A percentile compares a stretch with the other conserved stretches of the same genome.
Conservation (phyloP, 2,113 vertebrate genomes). For the Neolamprologus longior region DNA sequence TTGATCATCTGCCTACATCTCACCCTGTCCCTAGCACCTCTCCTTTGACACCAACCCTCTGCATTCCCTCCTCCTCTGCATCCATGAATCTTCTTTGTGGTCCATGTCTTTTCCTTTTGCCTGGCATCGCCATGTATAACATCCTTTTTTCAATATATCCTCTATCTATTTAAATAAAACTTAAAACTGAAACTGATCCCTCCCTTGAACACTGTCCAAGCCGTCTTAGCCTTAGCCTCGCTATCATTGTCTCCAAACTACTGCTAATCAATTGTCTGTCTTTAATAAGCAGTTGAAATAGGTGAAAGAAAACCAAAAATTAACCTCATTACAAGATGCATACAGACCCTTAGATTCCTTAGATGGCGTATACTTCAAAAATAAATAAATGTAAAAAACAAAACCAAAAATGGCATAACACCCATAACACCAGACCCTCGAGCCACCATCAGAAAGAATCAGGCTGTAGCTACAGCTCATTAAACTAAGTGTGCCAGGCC, state of each 20-base stretch:
- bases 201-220: not conserved
- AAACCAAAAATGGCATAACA: slow-evolving; percentile 1
- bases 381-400: not conserved
- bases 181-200: not conserved
- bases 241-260: not conserved
- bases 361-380: not conserved
- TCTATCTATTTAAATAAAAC: not conserved
- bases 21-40: not conserved
- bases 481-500: slow-evolving; percentile 38
- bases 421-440: slow-evolving; percentile 11
- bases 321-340: slow-evolving; percentile 4
- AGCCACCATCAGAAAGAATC: slow-evolving; percentile 41
- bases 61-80: not conserved
- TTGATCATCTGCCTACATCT: not conserved
- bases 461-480: slow-evolving; percentile 51
- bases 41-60: not conserved
- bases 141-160: not conserved
- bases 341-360: not conserved
- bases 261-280: not conserved
- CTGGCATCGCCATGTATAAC: not conserved
- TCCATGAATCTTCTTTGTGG: not conserved
- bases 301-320: slow-evolving; percentile 9
- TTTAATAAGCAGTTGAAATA: not conserved
- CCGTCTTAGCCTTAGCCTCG: not conserved
- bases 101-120: not conserved